Percentiles rank a stretch among this genome's conserved stretches.
These are phyloP conservation scores for Bombus affinis DNA, from an alignment of 1,140 invertebrate genomes.

Conservation along the genomic window DNA sequence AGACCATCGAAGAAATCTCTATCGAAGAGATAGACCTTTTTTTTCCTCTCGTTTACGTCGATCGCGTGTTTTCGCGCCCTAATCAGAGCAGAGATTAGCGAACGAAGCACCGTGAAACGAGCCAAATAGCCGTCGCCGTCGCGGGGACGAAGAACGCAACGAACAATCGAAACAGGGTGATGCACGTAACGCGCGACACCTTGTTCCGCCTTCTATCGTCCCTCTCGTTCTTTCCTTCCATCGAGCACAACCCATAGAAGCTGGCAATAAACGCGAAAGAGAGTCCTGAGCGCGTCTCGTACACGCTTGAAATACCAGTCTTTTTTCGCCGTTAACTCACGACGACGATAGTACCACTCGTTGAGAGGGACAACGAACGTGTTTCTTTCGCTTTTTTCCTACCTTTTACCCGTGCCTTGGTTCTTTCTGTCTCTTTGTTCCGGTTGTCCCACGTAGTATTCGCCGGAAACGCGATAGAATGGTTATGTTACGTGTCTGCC, in stretches of 20 bases:
- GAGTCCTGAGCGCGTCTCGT: neutral
- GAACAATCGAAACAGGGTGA: slow-evolving; percentile 12
- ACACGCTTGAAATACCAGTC: neutral
- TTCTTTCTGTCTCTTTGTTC: neutral
- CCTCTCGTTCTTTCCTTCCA: neutral
- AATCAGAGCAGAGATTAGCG: slow-evolving; percentile 39
- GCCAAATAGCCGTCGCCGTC: neutral
- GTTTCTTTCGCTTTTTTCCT: neutral
- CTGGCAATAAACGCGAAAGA: slow-evolving; percentile 18
- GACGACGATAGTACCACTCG: neutral
- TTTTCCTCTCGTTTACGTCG: slow-evolving; percentile 1
- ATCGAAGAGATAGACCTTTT: neutral
- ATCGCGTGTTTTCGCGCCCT: slow-evolving; percentile 35
- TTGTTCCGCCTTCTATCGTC: neutral
- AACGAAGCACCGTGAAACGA: slow-evolving; percentile 52
- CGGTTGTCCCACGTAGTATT: slow-evolving; percentile 13
- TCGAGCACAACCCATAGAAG: neutral
- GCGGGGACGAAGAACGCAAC: neutral
- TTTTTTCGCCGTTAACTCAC: slow-evolving; percentile 4
- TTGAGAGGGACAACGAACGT: slow-evolving; percentile 4
- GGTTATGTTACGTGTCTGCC: slow-evolving; percentile 4
- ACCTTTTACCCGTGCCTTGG: neutral
- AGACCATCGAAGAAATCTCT: neutral
- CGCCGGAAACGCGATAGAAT: neutral
- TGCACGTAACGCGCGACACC: slow-evolving; percentile 10